phyloP scores from a whole-genome alignment of 2,888 invertebrate genomes.

The Altica lythri region DNA sequence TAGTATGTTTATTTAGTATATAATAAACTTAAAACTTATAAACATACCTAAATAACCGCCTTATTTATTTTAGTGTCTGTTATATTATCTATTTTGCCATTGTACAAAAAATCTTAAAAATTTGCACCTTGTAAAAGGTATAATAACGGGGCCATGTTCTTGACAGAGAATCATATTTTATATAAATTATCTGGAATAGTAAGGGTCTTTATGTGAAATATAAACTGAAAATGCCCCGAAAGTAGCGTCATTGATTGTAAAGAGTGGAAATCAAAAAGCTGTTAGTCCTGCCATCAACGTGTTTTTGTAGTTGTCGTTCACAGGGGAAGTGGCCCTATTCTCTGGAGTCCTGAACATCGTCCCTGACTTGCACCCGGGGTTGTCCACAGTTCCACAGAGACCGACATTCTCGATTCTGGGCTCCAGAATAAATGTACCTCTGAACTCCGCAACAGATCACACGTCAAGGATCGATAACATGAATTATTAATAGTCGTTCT shows the following conservation, averaged over 20 bases:
- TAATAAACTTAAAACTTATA: too few relatives aligned
- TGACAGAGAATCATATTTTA: not conserved
- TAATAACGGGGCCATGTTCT: not conserved
- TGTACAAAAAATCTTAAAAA: too few relatives aligned
- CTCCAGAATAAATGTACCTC: conserved; percentile 32
- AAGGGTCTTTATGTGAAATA: too few relatives aligned
- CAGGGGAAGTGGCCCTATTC: conserved; percentile 26
- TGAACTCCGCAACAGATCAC: conserved; percentile 34
- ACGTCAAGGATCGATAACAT: conserved; percentile 33
- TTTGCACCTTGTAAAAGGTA: too few relatives aligned
- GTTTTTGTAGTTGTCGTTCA: conserved; percentile 37
- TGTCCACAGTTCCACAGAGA: conserved; percentile 31
- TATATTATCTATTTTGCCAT: too few relatives aligned
- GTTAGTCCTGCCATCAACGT: conserved; percentile 36
- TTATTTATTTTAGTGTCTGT: too few relatives aligned
- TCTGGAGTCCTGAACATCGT: conserved; percentile 17
- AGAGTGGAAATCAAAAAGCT: conserved; percentile 39
- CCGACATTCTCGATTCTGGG: conserved; percentile 27
- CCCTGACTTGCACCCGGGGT: conserved; percentile 21
- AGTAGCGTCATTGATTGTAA: conserved; percentile 23
- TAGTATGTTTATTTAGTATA: too few relatives aligned
- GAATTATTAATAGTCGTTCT: conserved; percentile 36
- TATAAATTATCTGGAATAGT: not conserved
- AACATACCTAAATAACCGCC: too few relatives aligned
- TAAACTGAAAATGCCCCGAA: conserved; percentile 23